phyloP scores from a whole-genome alignment of 1,140 invertebrate species.

The Pteromalus puparum region DNA sequence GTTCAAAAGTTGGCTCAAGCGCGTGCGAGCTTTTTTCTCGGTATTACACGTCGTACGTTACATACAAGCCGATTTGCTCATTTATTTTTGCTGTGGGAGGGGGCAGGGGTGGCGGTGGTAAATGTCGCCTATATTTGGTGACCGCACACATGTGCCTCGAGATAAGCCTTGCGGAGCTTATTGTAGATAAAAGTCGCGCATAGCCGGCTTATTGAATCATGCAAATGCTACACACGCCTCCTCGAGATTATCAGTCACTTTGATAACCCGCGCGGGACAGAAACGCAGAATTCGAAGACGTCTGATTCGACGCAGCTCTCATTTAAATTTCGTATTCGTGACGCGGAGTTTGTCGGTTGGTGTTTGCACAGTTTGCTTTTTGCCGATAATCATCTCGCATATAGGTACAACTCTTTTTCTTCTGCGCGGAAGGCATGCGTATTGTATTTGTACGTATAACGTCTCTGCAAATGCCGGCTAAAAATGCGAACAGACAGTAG shows the following conservation, averaged over 20 bases:
- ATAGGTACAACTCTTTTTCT: neutral
- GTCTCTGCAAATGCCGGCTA: too few relatives aligned
- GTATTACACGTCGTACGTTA: too few relatives aligned
- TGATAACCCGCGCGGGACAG: neutral
- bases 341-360: neutral
- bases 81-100: too few relatives aligned
- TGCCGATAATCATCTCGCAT: neutral
- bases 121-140: neutral
- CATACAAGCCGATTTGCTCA: too few relatives aligned
- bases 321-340: neutral
- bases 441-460: neutral
- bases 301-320: neutral
- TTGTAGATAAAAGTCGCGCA: neutral
- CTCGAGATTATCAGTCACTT: neutral
- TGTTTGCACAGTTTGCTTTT: constrained; percentile 28
- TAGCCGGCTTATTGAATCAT: neutral
- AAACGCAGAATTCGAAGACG: neutral
- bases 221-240: neutral
- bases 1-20: too few relatives aligned
- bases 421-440: neutral
- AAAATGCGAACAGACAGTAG: too few relatives aligned
- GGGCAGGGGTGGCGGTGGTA: too few relatives aligned
- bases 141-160: neutral
- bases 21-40: too few relatives aligned
- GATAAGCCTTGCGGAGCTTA: neutral